Evolutionary conservation across 1,140 invertebrate genomes (phyloP).

Genomic region (Drosophila dunni): DNA sequence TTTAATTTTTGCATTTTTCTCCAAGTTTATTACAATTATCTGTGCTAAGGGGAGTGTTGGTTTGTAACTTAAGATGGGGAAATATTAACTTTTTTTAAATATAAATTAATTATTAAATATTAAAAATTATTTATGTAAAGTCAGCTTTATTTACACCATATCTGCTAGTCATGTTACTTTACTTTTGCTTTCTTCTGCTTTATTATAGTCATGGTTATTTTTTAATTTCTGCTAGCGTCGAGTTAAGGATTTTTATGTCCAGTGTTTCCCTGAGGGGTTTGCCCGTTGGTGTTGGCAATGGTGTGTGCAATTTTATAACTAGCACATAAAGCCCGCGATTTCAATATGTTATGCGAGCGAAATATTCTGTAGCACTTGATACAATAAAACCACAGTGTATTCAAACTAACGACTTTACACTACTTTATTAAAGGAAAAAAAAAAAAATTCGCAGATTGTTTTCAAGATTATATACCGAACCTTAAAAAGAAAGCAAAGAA

Average conservation of each 20-base stretch:
- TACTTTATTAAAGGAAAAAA: slow-evolving; percentile 16
- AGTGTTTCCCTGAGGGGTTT: slow-evolving; percentile 12
- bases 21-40: background rate
- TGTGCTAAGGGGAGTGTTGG: background rate
- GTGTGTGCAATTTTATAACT: slow-evolving; percentile 46
- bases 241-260: slow-evolving; percentile 40
- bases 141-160: background rate
- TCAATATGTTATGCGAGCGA: slow-evolving; percentile 40
- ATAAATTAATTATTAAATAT: background rate
- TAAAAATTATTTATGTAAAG: no score
- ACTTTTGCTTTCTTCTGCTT: slow-evolving; percentile 21
- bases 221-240: slow-evolving; percentile 46
- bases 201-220: slow-evolving; percentile 37
- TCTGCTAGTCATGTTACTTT: background rate
- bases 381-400: background rate
- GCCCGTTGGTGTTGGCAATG: slow-evolving; percentile 7
- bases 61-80: no score
- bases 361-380: slow-evolving; percentile 28
- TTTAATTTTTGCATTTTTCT: slow-evolving; percentile 14
- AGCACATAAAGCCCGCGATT: slow-evolving; percentile 62
- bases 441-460: background rate
- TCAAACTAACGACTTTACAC: background rate
- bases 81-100: background rate
- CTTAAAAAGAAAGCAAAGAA: background rate
- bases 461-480: background rate